Conservation (phyloP, 1,140 invertebrate species). For the Brachionus paranguensis region DNA sequence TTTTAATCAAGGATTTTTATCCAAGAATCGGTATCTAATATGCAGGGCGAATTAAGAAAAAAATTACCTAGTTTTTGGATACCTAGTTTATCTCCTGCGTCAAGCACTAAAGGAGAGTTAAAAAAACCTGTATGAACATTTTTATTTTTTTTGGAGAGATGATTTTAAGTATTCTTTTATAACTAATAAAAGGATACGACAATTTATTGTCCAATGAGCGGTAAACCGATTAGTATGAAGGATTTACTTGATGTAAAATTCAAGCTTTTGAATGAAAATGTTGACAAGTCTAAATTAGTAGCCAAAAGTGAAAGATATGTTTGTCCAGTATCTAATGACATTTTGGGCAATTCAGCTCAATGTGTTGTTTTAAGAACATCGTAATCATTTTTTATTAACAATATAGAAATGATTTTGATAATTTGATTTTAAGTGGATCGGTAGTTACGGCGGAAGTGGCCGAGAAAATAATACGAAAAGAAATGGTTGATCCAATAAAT, state of each 20-base stretch:
- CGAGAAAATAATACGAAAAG: constrained; percentile 90
- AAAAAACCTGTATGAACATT: constrained; percentile 52
- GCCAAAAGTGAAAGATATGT: constrained; percentile 76
- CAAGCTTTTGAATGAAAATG: constrained; percentile 62
- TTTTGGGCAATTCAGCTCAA: constrained; percentile 84
- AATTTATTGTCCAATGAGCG: constrained; percentile 88
- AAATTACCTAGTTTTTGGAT: constrained; percentile 93
- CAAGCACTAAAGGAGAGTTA: constrained; percentile 1
- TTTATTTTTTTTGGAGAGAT: constrained; percentile 43
- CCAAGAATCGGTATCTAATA: constrained; percentile 46
- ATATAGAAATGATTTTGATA: not conserved
- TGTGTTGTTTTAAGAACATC: constrained; percentile 72
- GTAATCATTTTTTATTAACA: not conserved
- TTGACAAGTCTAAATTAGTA: constrained; percentile 60
- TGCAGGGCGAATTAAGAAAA: constrained; percentile 60
- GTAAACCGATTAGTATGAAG: constrained; percentile 78
- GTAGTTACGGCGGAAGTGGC: constrained; percentile 93
- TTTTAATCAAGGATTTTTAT: not conserved
- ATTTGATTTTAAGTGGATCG: constrained; percentile 68
- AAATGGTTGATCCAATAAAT: constrained; percentile 91
- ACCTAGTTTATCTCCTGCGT: constrained; percentile 75
- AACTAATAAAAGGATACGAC: constrained; percentile 61
- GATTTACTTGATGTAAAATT: constrained; percentile 90
- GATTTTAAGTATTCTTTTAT: not conserved
- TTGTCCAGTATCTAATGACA: constrained; percentile 93